phyloP scores from a whole-genome alignment of 2,888 invertebrate species.

The Dascillus cervinus region DNA sequence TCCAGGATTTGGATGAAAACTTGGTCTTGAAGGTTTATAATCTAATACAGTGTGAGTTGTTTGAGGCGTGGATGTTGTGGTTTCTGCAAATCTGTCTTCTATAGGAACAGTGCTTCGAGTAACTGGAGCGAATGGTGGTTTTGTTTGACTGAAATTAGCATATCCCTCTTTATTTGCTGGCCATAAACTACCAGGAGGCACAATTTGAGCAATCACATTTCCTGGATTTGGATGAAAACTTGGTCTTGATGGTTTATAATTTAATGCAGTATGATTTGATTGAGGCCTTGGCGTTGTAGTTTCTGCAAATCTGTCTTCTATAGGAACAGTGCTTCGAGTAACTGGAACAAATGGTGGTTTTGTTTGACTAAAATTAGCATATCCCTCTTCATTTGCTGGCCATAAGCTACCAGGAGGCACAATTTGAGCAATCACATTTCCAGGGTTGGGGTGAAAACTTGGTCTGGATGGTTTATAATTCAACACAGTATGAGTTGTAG shows the following conservation, averaged over 20 bases:
- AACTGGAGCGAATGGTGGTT: too few species aligned
- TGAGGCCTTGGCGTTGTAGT: slow-evolving; percentile 1
- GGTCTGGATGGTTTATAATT: slow-evolving; percentile 15
- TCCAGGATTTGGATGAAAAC: slow-evolving; percentile 8
- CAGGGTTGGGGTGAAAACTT: slow-evolving; percentile 6
- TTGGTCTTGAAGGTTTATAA: slow-evolving; percentile 11
- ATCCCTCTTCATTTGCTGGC: slow-evolving; percentile 7
- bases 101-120: background rate
- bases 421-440: slow-evolving; percentile 5
- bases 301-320: slow-evolving; percentile 4
- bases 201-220: slow-evolving; percentile 8
- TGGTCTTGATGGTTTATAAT: slow-evolving; percentile 12
- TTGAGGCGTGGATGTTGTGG: background rate
- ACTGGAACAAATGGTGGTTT: background rate
- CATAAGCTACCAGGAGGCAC: slow-evolving; percentile 9
- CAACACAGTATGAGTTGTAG: slow-evolving; percentile 8
- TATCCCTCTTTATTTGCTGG: slow-evolving; percentile 18
- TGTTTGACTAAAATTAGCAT: slow-evolving; percentile 3
- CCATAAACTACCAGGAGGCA: slow-evolving; percentile 17
- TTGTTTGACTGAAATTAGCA: too few species aligned
- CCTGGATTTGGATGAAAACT: slow-evolving; percentile 10
- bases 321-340: background rate
- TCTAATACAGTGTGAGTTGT: slow-evolving; percentile 7
- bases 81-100: slow-evolving; percentile 9
- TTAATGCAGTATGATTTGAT: slow-evolving; percentile 4